Evolutionary conservation across 1,140 invertebrate genomes (phyloP).

Genomic region (Drosophila ohnishii): DNA sequence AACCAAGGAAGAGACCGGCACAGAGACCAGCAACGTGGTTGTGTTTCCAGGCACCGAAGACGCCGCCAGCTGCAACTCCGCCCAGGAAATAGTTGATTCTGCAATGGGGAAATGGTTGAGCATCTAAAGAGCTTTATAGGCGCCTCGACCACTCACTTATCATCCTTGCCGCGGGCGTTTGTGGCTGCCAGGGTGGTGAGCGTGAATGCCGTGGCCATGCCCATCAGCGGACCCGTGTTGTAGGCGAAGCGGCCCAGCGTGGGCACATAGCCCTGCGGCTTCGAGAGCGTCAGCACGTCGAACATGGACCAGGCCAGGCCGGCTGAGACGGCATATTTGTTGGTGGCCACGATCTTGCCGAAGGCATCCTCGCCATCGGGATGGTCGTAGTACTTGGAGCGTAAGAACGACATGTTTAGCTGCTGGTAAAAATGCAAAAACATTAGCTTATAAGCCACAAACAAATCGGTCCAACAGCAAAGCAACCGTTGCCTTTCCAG

Average conservation of each 20-base stretch:
- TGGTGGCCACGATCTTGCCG: slow-evolving; percentile 86
- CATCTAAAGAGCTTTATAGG: not conserved
- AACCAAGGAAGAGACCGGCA: slow-evolving; percentile 69
- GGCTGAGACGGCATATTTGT: slow-evolving; percentile 84
- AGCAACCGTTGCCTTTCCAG: not conserved
- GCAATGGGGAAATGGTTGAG: slow-evolving; percentile 5
- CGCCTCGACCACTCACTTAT: slow-evolving; percentile 75
- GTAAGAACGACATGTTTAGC: slow-evolving; percentile 74
- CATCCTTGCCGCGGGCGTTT: slow-evolving; percentile 87
- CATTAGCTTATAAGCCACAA: slow-evolving; percentile 16
- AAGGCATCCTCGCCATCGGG: slow-evolving; percentile 88
- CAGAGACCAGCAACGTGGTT: slow-evolving; percentile 65
- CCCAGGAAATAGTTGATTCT: slow-evolving; percentile 86
- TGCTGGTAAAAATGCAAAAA: slow-evolving; percentile 15
- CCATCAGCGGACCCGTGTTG: slow-evolving; percentile 85
- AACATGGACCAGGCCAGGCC: slow-evolving; percentile 84
- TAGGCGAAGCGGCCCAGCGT: slow-evolving; percentile 84
- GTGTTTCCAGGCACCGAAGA: slow-evolving; percentile 85
- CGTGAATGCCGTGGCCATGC: slow-evolving; percentile 87
- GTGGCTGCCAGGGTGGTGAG: slow-evolving; percentile 85
- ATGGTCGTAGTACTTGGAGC: slow-evolving; percentile 86
- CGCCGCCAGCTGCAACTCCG: slow-evolving; percentile 84
- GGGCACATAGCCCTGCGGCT: slow-evolving; percentile 84
- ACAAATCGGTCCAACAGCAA: not conserved
- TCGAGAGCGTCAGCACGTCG: slow-evolving; percentile 86